phyloP scores from a whole-genome alignment of 2,888 invertebrate species.

The Drosophila pegasa region DNA sequence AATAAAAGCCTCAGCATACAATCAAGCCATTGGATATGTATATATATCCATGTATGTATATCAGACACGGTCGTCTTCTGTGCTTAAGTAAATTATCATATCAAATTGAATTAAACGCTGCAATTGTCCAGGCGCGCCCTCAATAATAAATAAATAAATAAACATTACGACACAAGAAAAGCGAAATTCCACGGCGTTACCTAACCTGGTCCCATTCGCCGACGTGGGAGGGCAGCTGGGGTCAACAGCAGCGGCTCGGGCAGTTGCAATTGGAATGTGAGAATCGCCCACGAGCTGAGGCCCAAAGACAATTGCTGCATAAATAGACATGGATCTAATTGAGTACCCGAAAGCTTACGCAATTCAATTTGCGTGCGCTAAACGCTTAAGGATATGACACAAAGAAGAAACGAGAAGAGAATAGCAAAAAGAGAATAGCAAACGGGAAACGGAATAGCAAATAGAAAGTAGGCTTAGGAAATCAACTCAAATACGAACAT shows the following conservation, averaged over 20 bases:
- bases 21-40: not conserved
- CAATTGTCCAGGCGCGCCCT: constrained; percentile 64
- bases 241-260: constrained; percentile 28
- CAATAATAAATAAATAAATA: constrained; percentile 64
- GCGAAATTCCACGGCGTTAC: constrained; percentile 40
- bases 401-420: not conserved
- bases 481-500: too few species aligned
- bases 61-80: not conserved
- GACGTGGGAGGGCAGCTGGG: not conserved
- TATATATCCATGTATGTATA: not conserved
- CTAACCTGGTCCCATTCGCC: not conserved
- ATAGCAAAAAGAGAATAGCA: not conserved
- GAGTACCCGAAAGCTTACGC: not conserved
- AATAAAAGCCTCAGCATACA: not conserved
- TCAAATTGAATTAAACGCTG: constrained; percentile 75
- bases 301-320: constrained; percentile 11
- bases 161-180: constrained; percentile 50
- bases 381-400: not conserved
- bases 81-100: constrained; percentile 62
- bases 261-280: constrained; percentile 50
- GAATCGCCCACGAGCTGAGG: constrained; percentile 23
- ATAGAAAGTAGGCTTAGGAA: not conserved
- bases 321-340: not conserved
- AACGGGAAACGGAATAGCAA: not conserved
- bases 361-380: not conserved